These are phyloP conservation scores for Trachelus troglodyta DNA, from an alignment of 2,888 invertebrate genomes.

Conservation along the genomic window DNA sequence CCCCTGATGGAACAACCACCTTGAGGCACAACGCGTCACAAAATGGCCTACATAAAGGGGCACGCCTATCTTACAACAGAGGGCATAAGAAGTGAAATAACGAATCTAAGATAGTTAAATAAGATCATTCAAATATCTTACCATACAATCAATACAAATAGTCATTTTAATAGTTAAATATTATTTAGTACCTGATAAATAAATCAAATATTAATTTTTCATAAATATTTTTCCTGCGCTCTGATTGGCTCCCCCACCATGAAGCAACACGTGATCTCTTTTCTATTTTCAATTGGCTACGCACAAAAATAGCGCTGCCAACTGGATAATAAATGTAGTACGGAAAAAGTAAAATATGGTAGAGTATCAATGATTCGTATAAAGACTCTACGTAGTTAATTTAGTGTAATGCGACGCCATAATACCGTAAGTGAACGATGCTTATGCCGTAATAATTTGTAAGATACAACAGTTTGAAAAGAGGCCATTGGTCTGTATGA, in stretches of 20 bases:
- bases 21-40: constrained; percentile 45
- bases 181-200: neutral
- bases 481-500: neutral
- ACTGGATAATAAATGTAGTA: neutral
- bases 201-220: neutral
- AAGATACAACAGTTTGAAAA: neutral
- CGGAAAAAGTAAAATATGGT: neutral
- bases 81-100: neutral
- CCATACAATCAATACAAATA: neutral
- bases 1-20: constrained; percentile 53
- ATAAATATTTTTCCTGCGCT: neutral
- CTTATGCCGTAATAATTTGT: neutral
- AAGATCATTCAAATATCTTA: neutral
- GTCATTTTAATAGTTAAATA: neutral
- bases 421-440: neutral
- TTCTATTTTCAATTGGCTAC: neutral
- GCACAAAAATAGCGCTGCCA: neutral
- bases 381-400: neutral
- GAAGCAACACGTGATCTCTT: neutral
- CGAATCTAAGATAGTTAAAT: neutral
- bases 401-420: neutral
- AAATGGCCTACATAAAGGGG: constrained; percentile 61
- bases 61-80: constrained; percentile 32
- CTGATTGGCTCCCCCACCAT: neutral
- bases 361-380: neutral